phyloP scores from a whole-genome alignment of 2,113 vertebrate genomes.

The Oenanthe melanoleuca region DNA sequence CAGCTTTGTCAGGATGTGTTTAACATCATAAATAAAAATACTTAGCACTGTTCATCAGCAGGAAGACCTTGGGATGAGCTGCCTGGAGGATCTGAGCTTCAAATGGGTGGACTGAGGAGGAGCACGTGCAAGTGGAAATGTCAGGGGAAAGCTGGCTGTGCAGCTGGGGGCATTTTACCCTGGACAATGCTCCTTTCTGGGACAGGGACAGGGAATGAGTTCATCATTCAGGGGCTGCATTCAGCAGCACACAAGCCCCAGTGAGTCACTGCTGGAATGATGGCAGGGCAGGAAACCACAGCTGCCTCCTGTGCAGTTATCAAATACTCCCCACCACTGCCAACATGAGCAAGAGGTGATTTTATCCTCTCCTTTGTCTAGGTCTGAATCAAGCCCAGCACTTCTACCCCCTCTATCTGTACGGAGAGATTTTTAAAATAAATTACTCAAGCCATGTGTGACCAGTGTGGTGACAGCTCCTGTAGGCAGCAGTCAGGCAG shows the following conservation, averaged over 20 bases:
- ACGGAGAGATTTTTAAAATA: not conserved
- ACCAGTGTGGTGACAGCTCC: not conserved
- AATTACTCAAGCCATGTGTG: not conserved
- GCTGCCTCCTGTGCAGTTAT: not conserved
- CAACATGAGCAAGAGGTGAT: not conserved
- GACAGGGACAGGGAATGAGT: not conserved
- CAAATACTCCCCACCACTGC: not conserved
- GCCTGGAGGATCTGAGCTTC: not conserved
- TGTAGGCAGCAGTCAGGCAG: not conserved
- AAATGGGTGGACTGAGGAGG: not conserved
- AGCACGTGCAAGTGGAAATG: not conserved
- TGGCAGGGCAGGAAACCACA: slow-evolving; percentile 45
- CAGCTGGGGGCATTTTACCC: slow-evolving; percentile 33
- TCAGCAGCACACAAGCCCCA: slow-evolving; percentile 37
- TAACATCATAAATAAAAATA: not conserved
- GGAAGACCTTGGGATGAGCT: not conserved
- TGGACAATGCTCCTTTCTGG: slow-evolving; percentile 53
- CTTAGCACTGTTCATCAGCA: not conserved
- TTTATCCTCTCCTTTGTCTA: not conserved
- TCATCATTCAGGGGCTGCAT: slow-evolving; percentile 12
- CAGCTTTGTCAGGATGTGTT: not conserved
- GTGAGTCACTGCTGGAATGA: not conserved
- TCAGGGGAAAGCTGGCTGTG: not conserved
- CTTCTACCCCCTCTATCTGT: not conserved
- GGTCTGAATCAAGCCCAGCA: not conserved